A percentile compares a stretch with the other conserved stretches of the same genome.
Conservation (phyloP, 2,797 vertebrate species). For the Typhlichthys eigenmanni region DNA sequence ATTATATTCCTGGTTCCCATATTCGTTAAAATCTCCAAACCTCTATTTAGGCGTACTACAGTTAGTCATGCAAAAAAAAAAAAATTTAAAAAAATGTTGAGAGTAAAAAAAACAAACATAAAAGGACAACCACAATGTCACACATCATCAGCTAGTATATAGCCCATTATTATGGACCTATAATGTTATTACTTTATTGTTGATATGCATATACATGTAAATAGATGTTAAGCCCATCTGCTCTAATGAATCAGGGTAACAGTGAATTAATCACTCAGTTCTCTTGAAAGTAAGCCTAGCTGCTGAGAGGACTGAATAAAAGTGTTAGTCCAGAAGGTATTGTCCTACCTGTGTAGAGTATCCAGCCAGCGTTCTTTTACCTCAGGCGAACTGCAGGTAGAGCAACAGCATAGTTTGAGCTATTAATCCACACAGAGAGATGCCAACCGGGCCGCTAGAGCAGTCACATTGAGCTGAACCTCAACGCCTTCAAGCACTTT, state of each 20-base stretch:
- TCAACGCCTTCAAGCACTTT: conserved; percentile 56
- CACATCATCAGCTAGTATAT: no score
- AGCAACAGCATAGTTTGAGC: conserved; percentile 77
- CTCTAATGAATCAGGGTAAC: not conserved
- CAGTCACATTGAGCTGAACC: conserved; percentile 34
- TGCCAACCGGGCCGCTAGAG: conserved; percentile 24
- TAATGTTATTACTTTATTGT: not conserved
- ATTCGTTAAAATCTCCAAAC: not conserved
- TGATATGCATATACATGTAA: not conserved
- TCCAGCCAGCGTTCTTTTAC: conserved; percentile 84
- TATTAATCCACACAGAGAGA: conserved; percentile 64
- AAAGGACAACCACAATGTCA: no score
- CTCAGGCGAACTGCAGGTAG: conserved; percentile 73
- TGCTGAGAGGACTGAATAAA: not conserved
- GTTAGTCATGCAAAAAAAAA: not conserved
- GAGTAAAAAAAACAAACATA: no score
- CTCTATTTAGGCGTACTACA: not conserved
- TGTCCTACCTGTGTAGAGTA: conserved; percentile 82
- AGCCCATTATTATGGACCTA: not conserved
- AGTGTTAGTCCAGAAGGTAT: not conserved
- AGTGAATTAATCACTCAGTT: no score
- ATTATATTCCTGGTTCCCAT: not conserved
- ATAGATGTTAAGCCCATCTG: not conserved
- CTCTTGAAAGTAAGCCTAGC: no score
- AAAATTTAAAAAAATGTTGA: no score